Evolutionary conservation across 2,797 vertebrate species (phyloP).

Genomic region (Pempheris klunzingeri): DNA sequence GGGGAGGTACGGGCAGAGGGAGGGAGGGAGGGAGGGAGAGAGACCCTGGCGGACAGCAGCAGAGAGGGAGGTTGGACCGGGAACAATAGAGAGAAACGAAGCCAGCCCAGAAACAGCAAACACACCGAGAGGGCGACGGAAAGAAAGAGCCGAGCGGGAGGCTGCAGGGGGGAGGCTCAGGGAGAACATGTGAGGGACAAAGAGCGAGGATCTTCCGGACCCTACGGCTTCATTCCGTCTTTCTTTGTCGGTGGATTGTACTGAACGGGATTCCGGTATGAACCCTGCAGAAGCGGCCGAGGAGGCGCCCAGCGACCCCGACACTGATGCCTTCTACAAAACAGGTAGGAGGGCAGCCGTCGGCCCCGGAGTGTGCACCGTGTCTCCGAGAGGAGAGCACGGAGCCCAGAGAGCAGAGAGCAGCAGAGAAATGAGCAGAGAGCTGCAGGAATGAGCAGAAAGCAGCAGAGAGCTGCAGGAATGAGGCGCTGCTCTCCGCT

Average conservation of each 20-base stretch:
- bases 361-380: too few species aligned
- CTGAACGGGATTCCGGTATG: conserved; percentile 73
- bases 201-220: conserved; percentile 14
- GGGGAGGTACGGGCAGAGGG: conserved; percentile 13
- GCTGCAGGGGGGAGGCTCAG: conserved; percentile 45
- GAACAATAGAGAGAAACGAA: conserved; percentile 82
- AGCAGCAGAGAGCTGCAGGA: too few species aligned
- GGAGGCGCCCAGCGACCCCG: conserved; percentile 90
- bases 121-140: conserved; percentile 59
- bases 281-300: conserved; percentile 85
- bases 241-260: conserved; percentile 68
- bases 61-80: conserved; percentile 76
- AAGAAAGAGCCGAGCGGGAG: conserved; percentile 36
- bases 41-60: conserved; percentile 77
- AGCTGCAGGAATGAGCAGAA: not conserved
- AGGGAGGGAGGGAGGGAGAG: conserved; percentile 52
- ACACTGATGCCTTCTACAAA: conserved; percentile 91
- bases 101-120: conserved; percentile 65
- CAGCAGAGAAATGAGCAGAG: conserved; percentile 1
- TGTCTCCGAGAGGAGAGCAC: too few species aligned
- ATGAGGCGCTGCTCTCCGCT: too few species aligned
- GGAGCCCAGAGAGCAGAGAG: too few species aligned
- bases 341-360: conserved; percentile 67
- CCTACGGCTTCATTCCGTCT: conserved; percentile 26
- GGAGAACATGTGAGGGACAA: conserved; percentile 66